phyloP scores from a whole-genome alignment of 2,888 invertebrate species.

The Griposia aprilina region DNA sequence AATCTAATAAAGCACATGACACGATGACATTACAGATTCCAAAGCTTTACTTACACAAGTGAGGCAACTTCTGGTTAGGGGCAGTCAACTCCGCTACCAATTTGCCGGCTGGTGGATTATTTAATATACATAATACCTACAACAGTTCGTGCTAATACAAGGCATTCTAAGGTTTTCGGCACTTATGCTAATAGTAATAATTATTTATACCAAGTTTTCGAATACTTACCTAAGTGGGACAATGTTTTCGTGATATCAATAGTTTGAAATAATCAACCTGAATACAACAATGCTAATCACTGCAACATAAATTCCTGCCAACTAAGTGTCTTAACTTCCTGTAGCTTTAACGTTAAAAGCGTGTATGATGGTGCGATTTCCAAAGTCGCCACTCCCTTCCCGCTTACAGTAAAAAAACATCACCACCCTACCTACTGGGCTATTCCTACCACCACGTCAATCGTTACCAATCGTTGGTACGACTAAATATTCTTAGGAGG shows the following conservation, averaged over 20 bases:
- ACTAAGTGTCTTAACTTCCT: background rate
- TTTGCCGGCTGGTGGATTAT: constrained; percentile 4
- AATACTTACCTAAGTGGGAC: background rate
- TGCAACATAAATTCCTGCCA: constrained; percentile 7
- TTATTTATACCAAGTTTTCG: background rate
- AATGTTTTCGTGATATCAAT: constrained; percentile 12
- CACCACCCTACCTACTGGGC: constrained; percentile 35
- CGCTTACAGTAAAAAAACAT: constrained; percentile 25
- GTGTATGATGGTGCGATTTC: constrained; percentile 47
- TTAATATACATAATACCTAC: background rate
- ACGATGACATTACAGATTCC: background rate
- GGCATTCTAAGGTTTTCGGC: background rate
- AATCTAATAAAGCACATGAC: background rate
- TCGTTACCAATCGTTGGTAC: constrained; percentile 15
- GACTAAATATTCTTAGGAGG: constrained; percentile 30
- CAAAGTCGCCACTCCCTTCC: constrained; percentile 30
- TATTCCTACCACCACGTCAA: constrained; percentile 42
- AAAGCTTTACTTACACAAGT: background rate
- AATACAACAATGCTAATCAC: constrained; percentile 9
- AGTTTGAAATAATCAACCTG: constrained; percentile 10
- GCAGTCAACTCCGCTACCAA: background rate
- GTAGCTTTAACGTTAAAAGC: constrained; percentile 30
- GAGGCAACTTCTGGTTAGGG: background rate
- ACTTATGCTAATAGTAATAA: background rate
- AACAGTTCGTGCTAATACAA: background rate